Evolutionary conservation across 92 coral and sea anemone genomes (phyloP).

Genomic region (Porites cylindrica): DNA sequence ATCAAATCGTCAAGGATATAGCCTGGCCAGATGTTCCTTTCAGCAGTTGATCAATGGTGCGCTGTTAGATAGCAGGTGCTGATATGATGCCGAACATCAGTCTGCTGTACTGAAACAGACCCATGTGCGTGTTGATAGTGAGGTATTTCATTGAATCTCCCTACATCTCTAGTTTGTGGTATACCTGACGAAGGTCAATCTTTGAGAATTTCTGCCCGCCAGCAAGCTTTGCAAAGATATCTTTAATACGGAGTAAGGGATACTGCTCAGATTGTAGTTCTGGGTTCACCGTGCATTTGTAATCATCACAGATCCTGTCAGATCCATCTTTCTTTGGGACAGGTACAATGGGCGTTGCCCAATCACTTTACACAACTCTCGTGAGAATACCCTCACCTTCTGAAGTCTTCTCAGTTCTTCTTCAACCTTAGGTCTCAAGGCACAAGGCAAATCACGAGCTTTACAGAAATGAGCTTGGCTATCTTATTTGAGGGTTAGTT

Average conservation of each 20-base stretch:
- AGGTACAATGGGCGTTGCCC: slow-evolving; percentile 54
- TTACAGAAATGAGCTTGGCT: slow-evolving; percentile 38
- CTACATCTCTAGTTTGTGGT: slow-evolving; percentile 55
- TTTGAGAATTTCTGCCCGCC: slow-evolving; percentile 53
- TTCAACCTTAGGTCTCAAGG: slow-evolving; percentile 33
- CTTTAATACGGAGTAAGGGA: neutral
- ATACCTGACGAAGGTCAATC: slow-evolving; percentile 58
- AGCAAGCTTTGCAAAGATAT: slow-evolving; percentile 15
- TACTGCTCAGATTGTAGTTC: slow-evolving; percentile 32
- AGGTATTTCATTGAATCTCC: slow-evolving; percentile 50
- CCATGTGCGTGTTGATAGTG: slow-evolving; percentile 66
- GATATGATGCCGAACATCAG: slow-evolving; percentile 66
- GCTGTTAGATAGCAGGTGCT: slow-evolving; percentile 64
- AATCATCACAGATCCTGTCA: slow-evolving; percentile 33
- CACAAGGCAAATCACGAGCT: slow-evolving; percentile 28
- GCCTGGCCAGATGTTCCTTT: slow-evolving; percentile 40
- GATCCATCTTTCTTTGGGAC: slow-evolving; percentile 23
- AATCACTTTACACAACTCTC: slow-evolving; percentile 25
- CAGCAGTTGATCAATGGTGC: slow-evolving; percentile 59
- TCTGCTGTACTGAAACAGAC: slow-evolving; percentile 57
- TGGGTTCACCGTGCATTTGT: slow-evolving; percentile 37
- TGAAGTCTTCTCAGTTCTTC: slow-evolving; percentile 38
- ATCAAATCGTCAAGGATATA: slow-evolving; percentile 36
- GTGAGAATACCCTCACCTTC: slow-evolving; percentile 31
- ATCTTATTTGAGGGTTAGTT: slow-evolving; percentile 14